Percentiles rank a stretch among this genome's conserved stretches.
These are phyloP conservation scores for Cathartes aura DNA, from an alignment of 2,113 vertebrate genomes.

Conservation along the genomic window DNA sequence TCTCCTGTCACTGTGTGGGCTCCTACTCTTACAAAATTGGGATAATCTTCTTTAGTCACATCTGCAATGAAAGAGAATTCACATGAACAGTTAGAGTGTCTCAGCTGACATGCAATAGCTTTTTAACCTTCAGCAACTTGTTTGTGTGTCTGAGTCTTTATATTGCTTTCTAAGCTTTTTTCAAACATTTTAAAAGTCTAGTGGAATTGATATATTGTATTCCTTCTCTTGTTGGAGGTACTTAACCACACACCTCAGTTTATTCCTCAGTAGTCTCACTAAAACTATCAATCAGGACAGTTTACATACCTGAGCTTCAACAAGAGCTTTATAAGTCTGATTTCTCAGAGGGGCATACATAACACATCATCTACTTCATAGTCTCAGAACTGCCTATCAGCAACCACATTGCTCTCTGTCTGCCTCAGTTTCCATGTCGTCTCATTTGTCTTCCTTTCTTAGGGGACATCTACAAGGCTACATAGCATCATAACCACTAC, in stretches of 20 bases:
- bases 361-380: not conserved
- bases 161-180: not conserved
- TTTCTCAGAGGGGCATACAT: not conserved
- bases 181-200: not conserved
- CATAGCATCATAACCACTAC: not conserved
- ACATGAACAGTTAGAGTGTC: not conserved
- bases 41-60: not conserved
- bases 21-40: not conserved
- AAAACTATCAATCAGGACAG: not conserved
- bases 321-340: not conserved
- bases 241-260: not conserved
- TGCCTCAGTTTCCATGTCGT: not conserved
- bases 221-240: not conserved
- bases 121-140: not conserved
- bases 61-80: not conserved
- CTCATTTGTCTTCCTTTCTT: not conserved
- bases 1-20: not conserved
- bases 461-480: not conserved
- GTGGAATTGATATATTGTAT: not conserved
- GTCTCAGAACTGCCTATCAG: not conserved
- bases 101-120: not conserved
- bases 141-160: not conserved
- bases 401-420: not conserved
- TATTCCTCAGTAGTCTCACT: not conserved
- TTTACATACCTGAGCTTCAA: not conserved